Base-by-base conservation (phyloP, 2,797 vertebrate genomes). In the Mus minutoides region DNA sequence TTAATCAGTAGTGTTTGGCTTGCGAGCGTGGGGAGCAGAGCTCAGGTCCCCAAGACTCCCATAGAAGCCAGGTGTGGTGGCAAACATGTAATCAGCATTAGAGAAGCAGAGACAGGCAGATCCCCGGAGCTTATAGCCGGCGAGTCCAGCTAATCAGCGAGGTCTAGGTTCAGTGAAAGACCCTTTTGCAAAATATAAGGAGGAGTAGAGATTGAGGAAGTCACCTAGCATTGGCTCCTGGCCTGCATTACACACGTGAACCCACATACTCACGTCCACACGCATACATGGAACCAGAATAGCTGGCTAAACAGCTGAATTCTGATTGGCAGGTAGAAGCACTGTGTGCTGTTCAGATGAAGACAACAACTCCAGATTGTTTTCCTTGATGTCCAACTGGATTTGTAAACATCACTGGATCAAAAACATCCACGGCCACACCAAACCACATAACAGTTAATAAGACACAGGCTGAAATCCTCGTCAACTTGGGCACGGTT, bases 361-460 rank as follows among this genome's bases (percentile, higher is more conserved):
- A 79, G 49, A 75, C 34, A 69, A 1, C 26, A 58, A 19, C 26
- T 75, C 29, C 13, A 43, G 12, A 84, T 49, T 37, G 58, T 46
- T 26, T 29, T 24, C n/a, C 92, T 6, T 83, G 54, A 67, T 60
- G 12, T 92, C 91, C 90, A 58, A 34, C 40, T 69, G 60, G 37
- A 85, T 94, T 96, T 78, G 40, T 80, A 60, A 85, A 37, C 82
- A 29, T 49, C n/a, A 58, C 34, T 69, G 14, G 37, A 88, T 71
- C 73, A 40, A 26, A 85, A 31, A 34, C 22, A 6, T 69, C 88
- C 19, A 60, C 40, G 0, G 0, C 34, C 4, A 77, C 69, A 71
- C 37, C 43, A 80, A 85, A 76, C 67, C 80, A 49, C 46, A 64
- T 49, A 10, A 77, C 11, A 67, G 67, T 76, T 85, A 73, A 16